These are phyloP conservation scores for Enteromius thamalakanensis DNA, from an alignment of 2,797 vertebrate genomes.

Conservation along the genomic window DNA sequence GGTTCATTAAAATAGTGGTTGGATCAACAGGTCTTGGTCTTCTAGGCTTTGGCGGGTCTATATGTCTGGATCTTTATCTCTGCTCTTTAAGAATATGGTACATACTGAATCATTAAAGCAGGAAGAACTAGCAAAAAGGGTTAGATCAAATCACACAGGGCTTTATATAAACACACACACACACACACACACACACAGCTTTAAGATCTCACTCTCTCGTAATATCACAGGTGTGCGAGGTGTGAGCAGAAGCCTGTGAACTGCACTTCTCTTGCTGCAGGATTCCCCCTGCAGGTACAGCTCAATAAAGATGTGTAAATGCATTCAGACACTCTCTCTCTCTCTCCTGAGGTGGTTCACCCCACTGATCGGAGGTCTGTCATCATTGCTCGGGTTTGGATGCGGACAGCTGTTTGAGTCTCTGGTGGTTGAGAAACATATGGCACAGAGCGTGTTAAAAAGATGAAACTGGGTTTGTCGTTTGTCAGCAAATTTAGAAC, in stretches of 20 bases:
- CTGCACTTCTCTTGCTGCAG: background rate
- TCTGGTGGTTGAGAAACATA: constrained; percentile 21
- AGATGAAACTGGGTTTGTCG: background rate
- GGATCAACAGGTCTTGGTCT: background rate
- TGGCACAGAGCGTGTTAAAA: constrained; percentile 16
- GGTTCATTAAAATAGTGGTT: background rate
- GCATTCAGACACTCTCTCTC: constrained; percentile 3
- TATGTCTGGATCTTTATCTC: background rate
- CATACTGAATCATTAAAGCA: background rate
- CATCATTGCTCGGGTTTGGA: background rate
- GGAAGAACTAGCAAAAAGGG: background rate
- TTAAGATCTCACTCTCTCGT: constrained; percentile 16
- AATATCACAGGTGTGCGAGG: constrained; percentile 43
- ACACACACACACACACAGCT: constrained; percentile 13
- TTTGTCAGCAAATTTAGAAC: constrained; percentile 28
- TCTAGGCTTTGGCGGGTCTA: background rate
- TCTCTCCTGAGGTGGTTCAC: constrained; percentile 6
- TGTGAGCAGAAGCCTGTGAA: constrained; percentile 35
- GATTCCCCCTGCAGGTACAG: constrained; percentile 29
- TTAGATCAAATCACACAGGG: background rate
- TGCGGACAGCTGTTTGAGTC: constrained; percentile 20
- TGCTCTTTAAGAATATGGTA: background rate
- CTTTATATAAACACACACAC: background rate
- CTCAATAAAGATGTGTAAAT: constrained; percentile 44
- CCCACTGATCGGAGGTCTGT: constrained; percentile 36